Percentiles rank a stretch among this genome's conserved stretches.
Evolutionary conservation across 2,113 vertebrate species (phyloP).

Genomic region (Narcine bancroftii): DNA sequence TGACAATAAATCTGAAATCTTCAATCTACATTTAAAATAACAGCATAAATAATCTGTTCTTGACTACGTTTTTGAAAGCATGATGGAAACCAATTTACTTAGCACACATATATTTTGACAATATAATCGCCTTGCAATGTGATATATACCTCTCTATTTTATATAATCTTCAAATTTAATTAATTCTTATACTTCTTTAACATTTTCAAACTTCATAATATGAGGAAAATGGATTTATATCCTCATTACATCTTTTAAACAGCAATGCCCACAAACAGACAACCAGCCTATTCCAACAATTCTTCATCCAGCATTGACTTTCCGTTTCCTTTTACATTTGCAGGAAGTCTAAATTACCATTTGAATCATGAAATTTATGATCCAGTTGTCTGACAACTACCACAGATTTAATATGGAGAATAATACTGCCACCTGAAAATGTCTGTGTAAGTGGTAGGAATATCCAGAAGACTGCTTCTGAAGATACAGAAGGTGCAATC

Average conservation of each 20-base stretch:
- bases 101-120: background rate
- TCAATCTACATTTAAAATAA: conserved; percentile 16
- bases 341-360: conserved; percentile 71
- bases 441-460: background rate
- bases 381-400: conserved; percentile 62
- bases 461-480: background rate
- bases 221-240: background rate
- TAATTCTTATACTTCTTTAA: background rate
- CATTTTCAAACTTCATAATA: background rate
- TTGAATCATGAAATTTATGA: conserved; percentile 68
- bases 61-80: background rate
- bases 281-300: background rate
- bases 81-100: background rate
- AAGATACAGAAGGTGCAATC: background rate
- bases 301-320: conserved; percentile 45
- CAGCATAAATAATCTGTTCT: background rate
- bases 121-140: background rate
- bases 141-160: background rate
- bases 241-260: background rate
- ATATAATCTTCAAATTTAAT: background rate
- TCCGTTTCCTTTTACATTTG: conserved; percentile 63
- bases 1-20: no score
- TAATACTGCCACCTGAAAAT: conserved; percentile 66
- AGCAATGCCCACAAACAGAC: background rate
- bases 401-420: conserved; percentile 52